Percentiles rank a stretch among this genome's conserved stretches.
Evolutionary conservation across 2,888 invertebrate species (phyloP).

Genomic region (Antitype chi): DNA sequence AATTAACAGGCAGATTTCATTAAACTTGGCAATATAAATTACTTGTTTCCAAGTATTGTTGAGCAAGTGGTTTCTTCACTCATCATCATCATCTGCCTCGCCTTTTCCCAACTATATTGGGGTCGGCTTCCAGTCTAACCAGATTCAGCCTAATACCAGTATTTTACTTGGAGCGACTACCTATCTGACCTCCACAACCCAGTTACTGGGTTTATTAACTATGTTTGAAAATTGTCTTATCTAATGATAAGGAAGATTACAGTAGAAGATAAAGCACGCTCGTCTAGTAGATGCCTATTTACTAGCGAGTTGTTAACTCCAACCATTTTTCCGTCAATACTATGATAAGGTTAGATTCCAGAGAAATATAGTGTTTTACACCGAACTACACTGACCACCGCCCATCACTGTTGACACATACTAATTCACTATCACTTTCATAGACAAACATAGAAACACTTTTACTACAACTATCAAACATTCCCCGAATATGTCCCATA

Average conservation of each 20-base stretch:
- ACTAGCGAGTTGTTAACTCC: neutral
- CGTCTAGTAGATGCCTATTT: neutral
- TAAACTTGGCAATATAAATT: no score
- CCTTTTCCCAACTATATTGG: no score
- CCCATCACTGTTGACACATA: neutral
- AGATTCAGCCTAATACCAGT: no score
- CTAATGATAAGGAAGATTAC: neutral
- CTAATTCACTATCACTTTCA: slow-evolving; percentile 29
- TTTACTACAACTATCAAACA: slow-evolving; percentile 18
- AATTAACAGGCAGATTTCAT: no score
- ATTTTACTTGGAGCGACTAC: no score
- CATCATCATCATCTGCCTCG: no score
- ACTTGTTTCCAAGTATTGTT: no score
- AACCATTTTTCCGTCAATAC: neutral
- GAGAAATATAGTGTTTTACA: neutral
- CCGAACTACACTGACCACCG: neutral
- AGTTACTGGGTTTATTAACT: no score
- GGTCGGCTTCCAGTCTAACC: no score
- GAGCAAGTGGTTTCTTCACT: neutral
- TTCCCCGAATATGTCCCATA: slow-evolving; percentile 30
- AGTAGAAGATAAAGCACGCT: neutral
- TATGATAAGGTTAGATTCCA: neutral
- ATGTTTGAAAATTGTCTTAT: neutral
- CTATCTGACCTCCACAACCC: no score
- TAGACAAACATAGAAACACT: slow-evolving; percentile 35